phyloP scores from a whole-genome alignment of 1,140 invertebrate species.

The Grapholita molesta region DNA sequence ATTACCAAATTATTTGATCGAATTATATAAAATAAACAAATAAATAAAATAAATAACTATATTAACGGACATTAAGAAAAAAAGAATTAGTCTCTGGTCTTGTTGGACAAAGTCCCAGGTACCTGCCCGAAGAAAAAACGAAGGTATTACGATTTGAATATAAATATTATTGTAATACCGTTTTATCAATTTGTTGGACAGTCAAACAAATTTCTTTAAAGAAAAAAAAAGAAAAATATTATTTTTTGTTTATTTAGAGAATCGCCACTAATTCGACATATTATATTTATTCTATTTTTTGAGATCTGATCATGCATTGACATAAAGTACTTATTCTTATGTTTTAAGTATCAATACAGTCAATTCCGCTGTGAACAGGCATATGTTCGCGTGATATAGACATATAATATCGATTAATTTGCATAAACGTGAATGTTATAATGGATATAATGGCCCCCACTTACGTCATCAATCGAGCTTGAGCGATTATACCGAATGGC shows the following conservation, averaged over 20 bases:
- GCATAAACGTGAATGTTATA: background rate
- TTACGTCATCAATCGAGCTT: conserved; percentile 6
- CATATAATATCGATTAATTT: background rate
- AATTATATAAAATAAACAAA: no score
- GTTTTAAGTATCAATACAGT: background rate
- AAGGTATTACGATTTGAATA: background rate
- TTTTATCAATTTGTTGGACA: no score
- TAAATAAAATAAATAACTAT: no score
- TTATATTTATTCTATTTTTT: background rate
- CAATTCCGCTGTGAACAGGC: background rate
- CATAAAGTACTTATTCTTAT: background rate
- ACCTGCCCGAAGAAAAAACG: background rate
- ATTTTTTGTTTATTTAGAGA: no score
- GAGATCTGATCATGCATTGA: background rate
- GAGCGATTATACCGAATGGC: background rate
- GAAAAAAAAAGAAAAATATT: no score
- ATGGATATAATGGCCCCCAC: background rate
- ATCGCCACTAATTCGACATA: background rate
- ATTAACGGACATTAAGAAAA: no score
- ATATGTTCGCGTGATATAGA: background rate
- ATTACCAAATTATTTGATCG: no score
- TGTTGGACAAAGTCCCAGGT: background rate
- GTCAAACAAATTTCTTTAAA: no score
- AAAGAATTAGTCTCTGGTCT: background rate
- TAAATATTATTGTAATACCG: no score